Conservation (phyloP, 2,113 vertebrate genomes). For the Stomatorhinus ivindoensis region DNA sequence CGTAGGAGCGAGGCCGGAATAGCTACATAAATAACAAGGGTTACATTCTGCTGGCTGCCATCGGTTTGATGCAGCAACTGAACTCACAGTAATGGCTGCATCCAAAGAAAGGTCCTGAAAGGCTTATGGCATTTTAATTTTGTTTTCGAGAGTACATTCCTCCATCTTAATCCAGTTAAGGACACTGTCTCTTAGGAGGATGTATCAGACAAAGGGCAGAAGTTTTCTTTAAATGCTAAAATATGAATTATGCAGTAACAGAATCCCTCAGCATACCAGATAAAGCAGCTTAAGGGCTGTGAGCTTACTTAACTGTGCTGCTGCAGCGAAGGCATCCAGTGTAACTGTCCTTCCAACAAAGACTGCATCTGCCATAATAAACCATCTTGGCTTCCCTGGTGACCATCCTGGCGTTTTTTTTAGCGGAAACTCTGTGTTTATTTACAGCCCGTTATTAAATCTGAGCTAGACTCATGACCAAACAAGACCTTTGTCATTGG, state of each 20-base stretch:
- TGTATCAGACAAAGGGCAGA: not conserved
- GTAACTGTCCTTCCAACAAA: not conserved
- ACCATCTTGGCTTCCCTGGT: not conserved
- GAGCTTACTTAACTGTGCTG: not conserved
- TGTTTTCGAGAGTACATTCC: not conserved
- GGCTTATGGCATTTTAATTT: not conserved
- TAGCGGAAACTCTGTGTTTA: not conserved
- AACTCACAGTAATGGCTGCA: not conserved
- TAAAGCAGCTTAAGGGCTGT: not conserved
- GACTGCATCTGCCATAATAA: not conserved
- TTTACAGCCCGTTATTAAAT: not conserved
- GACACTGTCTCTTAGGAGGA: not conserved
- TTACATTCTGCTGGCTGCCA: not conserved
- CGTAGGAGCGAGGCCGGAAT: not conserved
- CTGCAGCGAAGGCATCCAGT: not conserved
- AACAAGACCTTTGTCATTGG: conserved; percentile 5
- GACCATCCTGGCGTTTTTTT: not conserved
- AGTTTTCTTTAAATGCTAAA: not conserved
- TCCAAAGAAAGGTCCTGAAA: not conserved
- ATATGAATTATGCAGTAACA: not conserved
- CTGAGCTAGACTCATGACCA: not conserved
- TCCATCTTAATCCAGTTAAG: not conserved
- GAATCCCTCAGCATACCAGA: not conserved
- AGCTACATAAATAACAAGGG: not conserved
- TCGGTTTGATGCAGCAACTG: not conserved